Base-by-base conservation (phyloP, 2,113 vertebrate species). In the Electrona antarctica region DNA sequence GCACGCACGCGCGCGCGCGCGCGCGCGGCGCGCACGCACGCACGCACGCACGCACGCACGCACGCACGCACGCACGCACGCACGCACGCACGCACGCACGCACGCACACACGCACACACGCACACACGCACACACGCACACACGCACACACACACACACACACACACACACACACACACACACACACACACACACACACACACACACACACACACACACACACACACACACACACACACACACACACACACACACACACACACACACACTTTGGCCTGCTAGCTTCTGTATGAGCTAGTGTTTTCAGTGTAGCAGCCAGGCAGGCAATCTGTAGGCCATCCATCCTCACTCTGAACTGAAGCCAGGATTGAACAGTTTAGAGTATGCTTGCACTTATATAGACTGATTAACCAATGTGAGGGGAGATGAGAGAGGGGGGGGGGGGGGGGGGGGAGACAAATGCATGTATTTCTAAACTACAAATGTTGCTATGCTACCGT, bases 1-100 rank as follows among this genome's bases (percentile, higher is more conserved):
- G 13, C 6, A 46, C 8, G 29, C 6, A 60, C 14, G 11, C 8
- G 13, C 58, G 41, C 15, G 1, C 56, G 7, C 15, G 7, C 58
- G 13, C 58, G 41, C 33, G 4, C 28, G 14, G 13, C 60, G 47
- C 60, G n/a, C 33, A 46, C 41, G n/a, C 60, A n/a, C 60, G 46
- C 41, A 62, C 41, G n/a, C 60, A 62, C 33, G 47, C 60, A 61
- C 61, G 49, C 61, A 63, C 45, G 15, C 13, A 63, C n/a, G 49
- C 11, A 63, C 45, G 10, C 13, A 48, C n/a, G 15, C 13, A 48
- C 45, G 49, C 46, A 48, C 51, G 13, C 51, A 54, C 10, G 3
- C 56, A 58, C 56, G 21, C n/a, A 15, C 14, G 8, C n/a, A 7
- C n/a, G 21, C n/a, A 29, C 58, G 2, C 51, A 52, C 51, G 13